A percentile compares a stretch with the other conserved stretches of the same genome.
Conservation (phyloP, 2,797 vertebrate genomes). For the Ibycter americanus region DNA sequence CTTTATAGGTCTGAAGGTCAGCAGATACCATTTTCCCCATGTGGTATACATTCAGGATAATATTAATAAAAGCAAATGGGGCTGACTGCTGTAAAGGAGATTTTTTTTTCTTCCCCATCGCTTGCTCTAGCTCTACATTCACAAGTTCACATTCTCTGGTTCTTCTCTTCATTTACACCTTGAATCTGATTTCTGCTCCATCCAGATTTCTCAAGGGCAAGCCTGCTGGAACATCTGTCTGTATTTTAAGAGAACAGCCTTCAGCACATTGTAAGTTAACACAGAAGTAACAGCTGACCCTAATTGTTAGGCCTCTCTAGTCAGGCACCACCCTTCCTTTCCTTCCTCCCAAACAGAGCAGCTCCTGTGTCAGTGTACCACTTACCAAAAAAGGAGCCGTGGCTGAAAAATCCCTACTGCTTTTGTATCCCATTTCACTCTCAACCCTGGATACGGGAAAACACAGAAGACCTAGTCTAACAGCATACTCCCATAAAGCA, state of each 20-base stretch:
- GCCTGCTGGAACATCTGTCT: neutral
- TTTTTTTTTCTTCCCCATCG: neutral
- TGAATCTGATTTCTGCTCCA: neutral
- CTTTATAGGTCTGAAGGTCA: neutral
- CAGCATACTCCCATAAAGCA: fast-evolving
- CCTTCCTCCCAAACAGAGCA: neutral
- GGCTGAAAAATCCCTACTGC: neutral
- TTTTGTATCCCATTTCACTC: neutral
- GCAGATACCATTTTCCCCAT: neutral
- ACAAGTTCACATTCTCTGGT: neutral
- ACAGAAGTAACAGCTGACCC: neutral
- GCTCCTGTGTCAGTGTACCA: neutral
- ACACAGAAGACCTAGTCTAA: neutral
- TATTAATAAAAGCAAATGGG: neutral
- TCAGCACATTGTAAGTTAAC: neutral
- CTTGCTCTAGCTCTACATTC: neutral
- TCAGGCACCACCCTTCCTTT: neutral
- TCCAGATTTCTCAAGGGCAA: neutral
- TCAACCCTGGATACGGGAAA: fast-evolving
- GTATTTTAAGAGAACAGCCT: neutral
- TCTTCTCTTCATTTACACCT: neutral
- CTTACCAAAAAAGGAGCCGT: neutral
- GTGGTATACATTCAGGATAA: neutral
- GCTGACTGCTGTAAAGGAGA: neutral
- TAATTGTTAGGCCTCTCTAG: neutral